Conservation (phyloP, 2,797 vertebrate genomes). For the Mico argentatus region DNA sequence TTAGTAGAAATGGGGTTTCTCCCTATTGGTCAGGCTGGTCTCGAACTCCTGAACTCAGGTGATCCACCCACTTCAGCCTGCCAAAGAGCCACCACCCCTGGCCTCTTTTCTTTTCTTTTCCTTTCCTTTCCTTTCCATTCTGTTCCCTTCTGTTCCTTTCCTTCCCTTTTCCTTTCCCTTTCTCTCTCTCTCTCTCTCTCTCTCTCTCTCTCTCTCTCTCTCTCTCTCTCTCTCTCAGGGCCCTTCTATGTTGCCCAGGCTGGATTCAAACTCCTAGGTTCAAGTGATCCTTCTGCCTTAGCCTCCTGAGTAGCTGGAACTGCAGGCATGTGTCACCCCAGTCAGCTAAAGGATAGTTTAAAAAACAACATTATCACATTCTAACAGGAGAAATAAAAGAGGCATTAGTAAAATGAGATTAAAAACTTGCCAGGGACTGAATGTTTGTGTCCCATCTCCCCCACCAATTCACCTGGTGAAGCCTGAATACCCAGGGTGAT, state of each 20-base stretch:
- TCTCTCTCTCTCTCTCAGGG: accelerated
- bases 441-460: not conserved
- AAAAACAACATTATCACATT: not conserved
- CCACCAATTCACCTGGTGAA: too few species aligned
- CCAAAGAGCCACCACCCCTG: too few species aligned
- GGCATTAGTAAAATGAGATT: not conserved
- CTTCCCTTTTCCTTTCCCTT: too few species aligned
- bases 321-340: not conserved
- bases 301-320: not conserved
- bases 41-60: too few species aligned
- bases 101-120: too few species aligned
- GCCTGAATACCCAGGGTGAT: not conserved
- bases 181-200: accelerated
- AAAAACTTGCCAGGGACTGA: not conserved
- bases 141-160: accelerated
- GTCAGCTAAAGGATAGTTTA: not conserved
- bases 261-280: not conserved
- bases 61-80: too few species aligned
- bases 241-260: not conserved
- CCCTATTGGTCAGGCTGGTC: too few species aligned
- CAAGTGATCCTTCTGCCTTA: not conserved
- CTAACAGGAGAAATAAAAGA: not conserved
- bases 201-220: accelerated
- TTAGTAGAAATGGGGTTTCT: too few species aligned
- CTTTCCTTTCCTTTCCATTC: too few species aligned